phyloP scores from a whole-genome alignment of 2,888 invertebrate species.

The Volucella bombylans region DNA sequence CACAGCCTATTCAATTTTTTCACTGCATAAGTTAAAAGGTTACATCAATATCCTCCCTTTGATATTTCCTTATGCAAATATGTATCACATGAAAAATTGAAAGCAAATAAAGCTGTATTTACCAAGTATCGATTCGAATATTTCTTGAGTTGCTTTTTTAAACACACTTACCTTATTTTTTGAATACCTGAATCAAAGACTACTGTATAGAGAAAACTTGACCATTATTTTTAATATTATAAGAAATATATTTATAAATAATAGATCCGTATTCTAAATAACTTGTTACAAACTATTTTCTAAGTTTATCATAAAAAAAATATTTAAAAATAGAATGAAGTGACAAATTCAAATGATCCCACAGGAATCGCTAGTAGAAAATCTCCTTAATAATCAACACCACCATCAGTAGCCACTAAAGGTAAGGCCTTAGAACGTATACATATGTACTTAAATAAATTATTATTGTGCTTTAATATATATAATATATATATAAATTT shows the following conservation, averaged over 20 bases:
- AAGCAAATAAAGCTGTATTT: constrained; percentile 38
- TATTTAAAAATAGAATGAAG: constrained; percentile 32
- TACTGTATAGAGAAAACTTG: constrained; percentile 24
- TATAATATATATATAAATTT: no score
- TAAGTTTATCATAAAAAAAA: constrained; percentile 18
- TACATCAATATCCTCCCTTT: constrained; percentile 14
- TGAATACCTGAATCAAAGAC: neutral
- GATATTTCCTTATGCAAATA: constrained; percentile 4
- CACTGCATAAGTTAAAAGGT: neutral
- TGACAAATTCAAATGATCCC: constrained; percentile 58
- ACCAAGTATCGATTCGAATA: constrained; percentile 34
- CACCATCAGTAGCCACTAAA: constrained; percentile 53
- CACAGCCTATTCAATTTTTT: neutral
- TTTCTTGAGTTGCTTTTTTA: no score
- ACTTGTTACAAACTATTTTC: constrained; percentile 8
- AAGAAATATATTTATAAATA: neutral
- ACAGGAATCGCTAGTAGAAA: constrained; percentile 47
- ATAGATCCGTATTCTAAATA: neutral
- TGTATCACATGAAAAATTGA: constrained; percentile 28
- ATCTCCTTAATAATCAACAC: constrained; percentile 29
- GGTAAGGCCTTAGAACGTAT: constrained; percentile 20
- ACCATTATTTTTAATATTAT: constrained; percentile 16
- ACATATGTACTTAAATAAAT: neutral
- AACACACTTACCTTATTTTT: neutral
- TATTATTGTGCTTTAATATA: no score